Base-by-base conservation (phyloP, 2,797 vertebrate genomes). In the Crax fasciolata region DNA sequence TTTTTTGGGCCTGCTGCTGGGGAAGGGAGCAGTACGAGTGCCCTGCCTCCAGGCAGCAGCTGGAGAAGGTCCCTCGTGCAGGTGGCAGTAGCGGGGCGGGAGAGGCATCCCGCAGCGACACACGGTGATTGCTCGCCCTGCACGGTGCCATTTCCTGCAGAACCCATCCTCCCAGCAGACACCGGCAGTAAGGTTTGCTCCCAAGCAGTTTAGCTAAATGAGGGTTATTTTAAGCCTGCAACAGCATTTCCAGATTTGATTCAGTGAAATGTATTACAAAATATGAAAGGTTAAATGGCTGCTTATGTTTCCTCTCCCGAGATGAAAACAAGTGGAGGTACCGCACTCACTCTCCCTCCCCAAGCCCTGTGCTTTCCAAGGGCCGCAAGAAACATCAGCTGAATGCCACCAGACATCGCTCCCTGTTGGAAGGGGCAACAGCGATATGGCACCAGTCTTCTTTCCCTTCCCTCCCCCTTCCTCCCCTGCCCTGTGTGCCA, bases 181-280 rank as follows among this genome's bases (percentile, higher is more conserved):
- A 61, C 27, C 0, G 0, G 83, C 80, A 0, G 38, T 62, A 82
- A 73, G 32, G 70, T 91, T 86, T 94, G 25, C 74, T 87, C 85
- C 52, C 38, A 21, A 84, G 41, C 57, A 91, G 71, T 61, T 94
- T 79, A 90, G 77, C 68, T 84, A 92, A 96, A 94, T 88, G 83
- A 87, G n/a, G 10, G 28, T 48, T 91, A 90, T 96, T 96, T 95
- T 71, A 91, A 93, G 74, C 46, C 52, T 63, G 14, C 67, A 77
- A 84, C 63, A 77, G 67, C 76, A 71, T 87, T 95, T 94, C 43
- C 68, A 94, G 93, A 90, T 94, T 68, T 82, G 59, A 81, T 93
- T 90, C 70, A n/a, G 67, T 82, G 41, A 91, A 90, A 95, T 90
- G 81, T 83, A 75, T 94, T 87, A 10, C 17, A 91, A 88, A 95